These are phyloP conservation scores for Pseudochirops cupreus DNA, from an alignment of 2,797 vertebrate species.

Conservation along the genomic window DNA sequence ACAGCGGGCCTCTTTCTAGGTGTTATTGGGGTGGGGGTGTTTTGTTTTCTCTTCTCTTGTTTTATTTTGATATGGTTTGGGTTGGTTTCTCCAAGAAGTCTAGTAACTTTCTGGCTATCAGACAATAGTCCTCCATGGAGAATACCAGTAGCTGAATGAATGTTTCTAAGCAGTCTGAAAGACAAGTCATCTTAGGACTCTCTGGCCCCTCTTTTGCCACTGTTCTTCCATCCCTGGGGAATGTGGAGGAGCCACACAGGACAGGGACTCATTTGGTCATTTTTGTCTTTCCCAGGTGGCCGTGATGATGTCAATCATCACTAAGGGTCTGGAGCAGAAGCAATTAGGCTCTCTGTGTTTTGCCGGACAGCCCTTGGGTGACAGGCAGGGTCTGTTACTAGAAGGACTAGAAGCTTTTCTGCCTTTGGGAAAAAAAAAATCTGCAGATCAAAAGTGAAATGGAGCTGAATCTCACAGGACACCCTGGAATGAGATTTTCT, in stretches of 20 bases:
- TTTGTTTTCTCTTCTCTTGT: background rate
- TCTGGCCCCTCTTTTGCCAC: background rate
- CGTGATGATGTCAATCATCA: background rate
- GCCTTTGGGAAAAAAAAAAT: background rate
- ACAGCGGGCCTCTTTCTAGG: background rate
- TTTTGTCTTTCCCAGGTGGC: background rate
- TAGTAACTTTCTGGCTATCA: background rate
- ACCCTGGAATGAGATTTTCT: background rate
- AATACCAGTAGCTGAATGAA: background rate
- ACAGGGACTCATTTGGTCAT: background rate
- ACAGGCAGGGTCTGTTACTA: background rate
- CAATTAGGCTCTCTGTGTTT: background rate
- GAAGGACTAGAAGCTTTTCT: background rate
- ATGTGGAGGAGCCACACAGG: background rate
- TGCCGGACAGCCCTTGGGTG: background rate
- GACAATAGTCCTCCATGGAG: background rate
- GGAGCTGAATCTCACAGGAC: background rate
- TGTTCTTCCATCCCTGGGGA: background rate
- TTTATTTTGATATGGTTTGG: background rate
- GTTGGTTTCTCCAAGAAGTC: background rate
- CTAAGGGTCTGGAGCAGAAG: background rate
- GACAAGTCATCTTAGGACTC: background rate
- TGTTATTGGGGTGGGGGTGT: background rate
- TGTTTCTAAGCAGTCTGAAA: background rate
- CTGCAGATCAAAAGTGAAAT: background rate